Evolutionary conservation across 2,113 vertebrate genomes (phyloP), one percentile per base, ranked within the genome.

Genomic region (Pongo pygmaeus): DNA sequence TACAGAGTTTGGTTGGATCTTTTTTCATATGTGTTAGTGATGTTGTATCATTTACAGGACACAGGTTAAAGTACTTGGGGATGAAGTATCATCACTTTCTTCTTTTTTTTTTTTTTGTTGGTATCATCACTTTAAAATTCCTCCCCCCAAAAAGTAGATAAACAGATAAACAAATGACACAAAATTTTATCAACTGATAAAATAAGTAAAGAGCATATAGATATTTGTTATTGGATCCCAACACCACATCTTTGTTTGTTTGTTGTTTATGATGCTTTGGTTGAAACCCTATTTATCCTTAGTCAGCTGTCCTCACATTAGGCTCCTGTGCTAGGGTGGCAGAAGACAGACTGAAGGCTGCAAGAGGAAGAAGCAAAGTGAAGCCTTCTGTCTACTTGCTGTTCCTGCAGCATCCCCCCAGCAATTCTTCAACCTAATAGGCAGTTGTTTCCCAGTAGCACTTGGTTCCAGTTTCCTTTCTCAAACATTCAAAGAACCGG

Each of bases 241-340:
- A 4, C 35, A 20, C 3, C 69, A 38, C 35, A 14, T 72, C 35
- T 72, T 20, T 72, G 35, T n/a, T 20, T 72, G 35, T n/a, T 38
- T 72, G 69, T 35, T 46, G 17, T 69, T 85, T 50, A 23, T 30
- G 74, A 90, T 17, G 23, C 85, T 61, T 35, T 40, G 13, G 8
- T 32, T 52, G n/a, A n/a, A 69, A 69, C 7, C 32, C 16, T 69
- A n/a, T 69, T 78, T 20, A 57, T 23, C 57, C 18, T 1, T 40
- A 52, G 48, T 20, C 61, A 69, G 32, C 16, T 8, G 14, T 32
- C 13, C 32, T 1, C 67, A 40, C 78, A n/a, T 17, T 25, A 81
- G 8, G 23, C 17, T 38, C 50, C 22, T 5, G 4, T 23, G 1
- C 18, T 5, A 25, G 2, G 48, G 18, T 20, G 7, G 2, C 43